Conservation (phyloP, 2,113 vertebrate species). For the Cheirogaleus medius region DNA sequence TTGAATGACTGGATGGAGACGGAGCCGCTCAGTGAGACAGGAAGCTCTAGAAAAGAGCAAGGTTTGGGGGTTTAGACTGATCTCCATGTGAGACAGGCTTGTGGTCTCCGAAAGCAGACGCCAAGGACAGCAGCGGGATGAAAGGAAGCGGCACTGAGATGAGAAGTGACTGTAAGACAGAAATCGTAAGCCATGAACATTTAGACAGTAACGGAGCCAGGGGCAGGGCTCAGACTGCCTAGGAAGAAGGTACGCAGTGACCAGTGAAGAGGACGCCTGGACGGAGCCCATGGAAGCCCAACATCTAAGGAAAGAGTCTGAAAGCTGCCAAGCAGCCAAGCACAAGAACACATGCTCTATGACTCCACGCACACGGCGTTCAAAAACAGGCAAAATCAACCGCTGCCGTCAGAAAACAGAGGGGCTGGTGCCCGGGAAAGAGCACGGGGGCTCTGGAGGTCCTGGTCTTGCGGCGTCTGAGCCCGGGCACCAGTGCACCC, state of each 20-base stretch:
- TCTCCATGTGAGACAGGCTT: background rate
- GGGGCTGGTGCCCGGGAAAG: background rate
- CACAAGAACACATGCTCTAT: background rate
- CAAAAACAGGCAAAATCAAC: background rate
- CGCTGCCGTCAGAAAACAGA: background rate
- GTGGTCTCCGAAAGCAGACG: background rate
- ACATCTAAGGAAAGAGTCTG: background rate
- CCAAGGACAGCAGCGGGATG: background rate
- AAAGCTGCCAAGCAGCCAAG: background rate
- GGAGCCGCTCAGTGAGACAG: background rate
- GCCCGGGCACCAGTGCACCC: too few relatives aligned
- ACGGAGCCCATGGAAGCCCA: background rate
- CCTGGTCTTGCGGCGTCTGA: background rate
- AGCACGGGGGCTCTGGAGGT: fast-evolving
- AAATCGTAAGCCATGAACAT: background rate
- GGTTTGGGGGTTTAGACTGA: background rate
- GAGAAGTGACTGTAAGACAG: background rate
- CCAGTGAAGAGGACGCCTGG: background rate
- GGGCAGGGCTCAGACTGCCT: background rate
- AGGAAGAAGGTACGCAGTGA: background rate
- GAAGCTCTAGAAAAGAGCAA: background rate
- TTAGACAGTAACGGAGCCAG: background rate
- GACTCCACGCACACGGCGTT: background rate
- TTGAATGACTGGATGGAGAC: background rate
- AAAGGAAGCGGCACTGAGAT: background rate